A percentile compares a stretch with the other conserved stretches of the same genome.
These are phyloP conservation scores for Sitta carolinensis DNA, from an alignment of 2,797 vertebrate genomes.

Conservation along the genomic window DNA sequence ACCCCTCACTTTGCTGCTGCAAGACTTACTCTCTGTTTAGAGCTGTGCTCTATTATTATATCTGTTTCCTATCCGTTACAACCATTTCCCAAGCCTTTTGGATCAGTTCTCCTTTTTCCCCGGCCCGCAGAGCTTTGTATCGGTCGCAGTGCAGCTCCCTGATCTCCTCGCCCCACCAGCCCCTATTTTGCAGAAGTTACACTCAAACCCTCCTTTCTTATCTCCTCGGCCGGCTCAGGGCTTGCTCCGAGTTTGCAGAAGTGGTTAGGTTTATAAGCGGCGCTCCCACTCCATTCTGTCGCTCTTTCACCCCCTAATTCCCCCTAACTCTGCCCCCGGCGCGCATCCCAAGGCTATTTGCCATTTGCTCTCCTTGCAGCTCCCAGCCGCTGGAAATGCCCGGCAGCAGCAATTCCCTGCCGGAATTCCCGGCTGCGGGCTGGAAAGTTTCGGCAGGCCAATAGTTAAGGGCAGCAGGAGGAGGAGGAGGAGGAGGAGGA, in stretches of 20 bases:
- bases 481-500: neutral
- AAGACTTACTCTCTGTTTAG: too few species aligned
- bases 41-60: too few species aligned
- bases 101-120: too few species aligned
- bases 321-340: too few species aligned
- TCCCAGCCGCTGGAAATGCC: neutral
- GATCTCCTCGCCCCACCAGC: accelerated
- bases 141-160: too few species aligned
- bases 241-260: neutral
- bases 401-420: neutral
- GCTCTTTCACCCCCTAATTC: accelerated
- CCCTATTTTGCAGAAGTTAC: neutral
- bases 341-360: too few species aligned
- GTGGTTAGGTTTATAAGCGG: accelerated
- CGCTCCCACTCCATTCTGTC: neutral
- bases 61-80: too few species aligned
- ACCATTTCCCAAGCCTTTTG: too few species aligned
- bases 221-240: too few species aligned
- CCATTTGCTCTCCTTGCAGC: neutral
- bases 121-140: too few species aligned
- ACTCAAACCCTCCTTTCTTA: neutral
- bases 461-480: slow-evolving; percentile 14
- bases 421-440: neutral
- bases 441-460: slow-evolving; percentile 62
- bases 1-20: too few species aligned